These are phyloP conservation scores for Lithobates sylvaticus DNA, from an alignment of 2,797 vertebrate species.

Conservation along the genomic window DNA sequence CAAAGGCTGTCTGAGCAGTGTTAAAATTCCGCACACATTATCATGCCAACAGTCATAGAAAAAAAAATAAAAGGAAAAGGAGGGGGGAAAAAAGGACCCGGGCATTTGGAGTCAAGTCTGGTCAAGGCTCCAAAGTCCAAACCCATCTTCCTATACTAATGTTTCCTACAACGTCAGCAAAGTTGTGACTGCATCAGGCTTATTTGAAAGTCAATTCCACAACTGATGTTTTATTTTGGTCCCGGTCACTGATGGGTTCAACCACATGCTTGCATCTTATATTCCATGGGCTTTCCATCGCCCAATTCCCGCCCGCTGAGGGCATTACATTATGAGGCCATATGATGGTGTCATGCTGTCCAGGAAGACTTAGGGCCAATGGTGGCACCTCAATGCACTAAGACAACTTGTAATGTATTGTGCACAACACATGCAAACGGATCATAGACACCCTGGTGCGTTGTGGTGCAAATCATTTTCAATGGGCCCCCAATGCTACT, in stretches of 20 bases:
- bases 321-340: background rate
- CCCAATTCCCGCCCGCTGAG: background rate
- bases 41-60: slow-evolving; percentile 3
- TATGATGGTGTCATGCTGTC: background rate
- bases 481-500: no score
- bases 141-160: background rate
- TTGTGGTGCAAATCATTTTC: no score
- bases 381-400: no score
- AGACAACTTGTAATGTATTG: no score
- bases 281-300: background rate
- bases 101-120: background rate
- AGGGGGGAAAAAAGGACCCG: background rate
- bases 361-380: no score
- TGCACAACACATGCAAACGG: no score
- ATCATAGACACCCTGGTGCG: no score
- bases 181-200: background rate
- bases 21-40: slow-evolving; percentile 35
- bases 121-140: background rate
- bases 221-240: background rate
- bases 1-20: background rate
- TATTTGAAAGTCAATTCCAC: no score
- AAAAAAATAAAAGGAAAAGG: background rate
- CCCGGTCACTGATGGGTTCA: background rate
- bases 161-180: background rate
- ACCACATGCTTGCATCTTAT: background rate